Evolutionary conservation across 2,888 invertebrate species (phyloP), one percentile per base, ranked within the genome.

Genomic region (Venusia cambrica): DNA sequence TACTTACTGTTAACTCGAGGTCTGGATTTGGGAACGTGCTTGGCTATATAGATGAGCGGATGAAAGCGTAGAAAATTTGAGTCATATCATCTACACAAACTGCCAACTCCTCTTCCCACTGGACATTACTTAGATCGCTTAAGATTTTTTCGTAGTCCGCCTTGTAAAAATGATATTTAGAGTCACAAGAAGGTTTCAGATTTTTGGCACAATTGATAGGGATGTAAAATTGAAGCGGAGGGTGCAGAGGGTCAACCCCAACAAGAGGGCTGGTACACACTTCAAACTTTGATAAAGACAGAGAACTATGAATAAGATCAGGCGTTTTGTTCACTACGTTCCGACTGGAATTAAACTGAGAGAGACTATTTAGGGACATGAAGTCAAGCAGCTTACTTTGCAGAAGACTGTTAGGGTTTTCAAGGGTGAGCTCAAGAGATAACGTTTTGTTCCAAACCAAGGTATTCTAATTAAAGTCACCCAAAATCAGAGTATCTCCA

Each of bases 141-240:
- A 5, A 8, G 1, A 16, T 5, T 5, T 26, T 26, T 16, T 8
- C 16, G 16, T 26, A 26, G 9, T 26, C 26, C 6, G 26, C 26
- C 5, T 16, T 26, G n/a, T 16, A 10, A 5, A 26, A 26, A 8
- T 26, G 15, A 10, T 5, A 16, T 5, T 7, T 26, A 8, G 5
- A 3, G 9, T 15, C 26, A 4, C 2, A 5, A 2, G 9, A 16
- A 8, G 16, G n/a, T 2, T 2, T 9, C 4, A 26, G 7, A 26
- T 26, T 5, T 4, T 26, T n/a, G 2, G 9, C 5, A 8, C 10
- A 5, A 2, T 4, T 5, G 2, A 16, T 2, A 5, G 10, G 1
- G 5, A 26, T 26, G 2, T 4, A 2, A 10, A 15, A 26, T 8
- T 5, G 5, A 4, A 26, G 8, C 5, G 26, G 16, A 2, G 26